Evolutionary conservation across 2,113 vertebrate species (phyloP), one percentile per base, ranked within the genome.

Genomic region (Colaptes auratus): DNA sequence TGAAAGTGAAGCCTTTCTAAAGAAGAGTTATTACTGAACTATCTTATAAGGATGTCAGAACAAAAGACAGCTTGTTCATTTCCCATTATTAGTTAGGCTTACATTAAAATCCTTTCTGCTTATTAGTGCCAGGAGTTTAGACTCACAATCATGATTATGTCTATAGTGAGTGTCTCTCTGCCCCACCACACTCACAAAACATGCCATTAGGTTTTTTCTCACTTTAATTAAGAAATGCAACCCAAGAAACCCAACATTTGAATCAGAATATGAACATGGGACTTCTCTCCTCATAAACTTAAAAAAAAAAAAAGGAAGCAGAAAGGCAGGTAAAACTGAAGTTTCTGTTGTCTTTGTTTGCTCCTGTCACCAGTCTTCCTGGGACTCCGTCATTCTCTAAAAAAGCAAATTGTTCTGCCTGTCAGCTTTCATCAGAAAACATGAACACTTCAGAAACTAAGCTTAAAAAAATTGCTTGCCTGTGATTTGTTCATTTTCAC

Each of bases 401-500:
- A 86, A 96, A 97, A 94, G 52, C 63, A 77, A 87, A 67, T 44
- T 86, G 36, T 95, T 91, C 86, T 94, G 85, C 42, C 73, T 91
- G 92, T 95, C 93, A 95, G 48, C 82, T 92, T 95, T 82, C 86
- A 94, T 88, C 73, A 94, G 84, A 75, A 95, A 90, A 63, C 63
- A 90, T 16, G 85, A 93, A 61, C 63, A 92, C 67, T 86, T 88
- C 82, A 95, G 77, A 95, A 95, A 93, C 79, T 74, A 60, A 86
- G 33, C 76, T 80, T 82, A 44, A 88, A 95, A 93, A 82, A 86
- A 95, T 84, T 73, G 17, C 63, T 95, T 82, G 66, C 30, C 64
- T 92, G 76, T 92, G 90, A 88, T 96, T 97, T 96, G 90, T 96
- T 97, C 86, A 35, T 95, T 96, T 97, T 95, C 79, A 88, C 86